Base-by-base conservation (phyloP, 2,888 invertebrate genomes). In the Troilus luridus region DNA sequence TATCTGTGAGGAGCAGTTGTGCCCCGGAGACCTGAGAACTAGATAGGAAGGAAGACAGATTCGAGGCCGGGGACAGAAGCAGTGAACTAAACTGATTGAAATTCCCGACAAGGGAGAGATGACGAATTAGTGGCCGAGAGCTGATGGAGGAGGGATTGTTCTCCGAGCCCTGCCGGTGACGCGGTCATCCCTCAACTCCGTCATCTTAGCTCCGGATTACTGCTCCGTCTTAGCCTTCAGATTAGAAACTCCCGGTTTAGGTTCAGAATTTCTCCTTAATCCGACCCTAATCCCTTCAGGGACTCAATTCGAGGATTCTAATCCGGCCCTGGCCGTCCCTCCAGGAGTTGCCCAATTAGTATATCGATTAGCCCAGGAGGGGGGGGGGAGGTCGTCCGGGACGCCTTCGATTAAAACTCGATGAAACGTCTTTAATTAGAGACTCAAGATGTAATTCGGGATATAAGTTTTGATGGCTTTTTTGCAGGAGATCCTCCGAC, bases 141-240 rank as follows among this genome's bases (percentile, higher is more conserved):
- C 85, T 85, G 85, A 81, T 81, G 81, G 81, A 19, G 54, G 21
- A 21, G 21, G 81, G 81, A 85, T 85, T 85, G 85, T 85, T 85
- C 85, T 85, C 85, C 56, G 56, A 85, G 56, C 85, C 85, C 85
- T 88, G 89, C 64, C 64, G 64, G 60, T 89, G 89, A 88, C 60
- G 89, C 64, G 89, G 89, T 89, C 89, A 89, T 89, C 89, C 64
- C 89, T 89, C 89, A 89, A 64, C 41, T 41, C 85, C 85, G 85
- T 85, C 85, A 85, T 85, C 85, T 85, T 85, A 85, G 85, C 85
- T 56, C 56, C 7, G 85, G 85, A 85, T 85, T 85, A 85, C n/a
- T 67, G 27, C 60, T 41, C 62, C 64, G 89, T 89, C 89, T 89
- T 89, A 89, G 89, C 12, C 54, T 89, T n/a, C 60, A 89, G 89